Conservation (phyloP, 64 coral and sea anemone genomes). For the Orbicella faveolata region DNA sequence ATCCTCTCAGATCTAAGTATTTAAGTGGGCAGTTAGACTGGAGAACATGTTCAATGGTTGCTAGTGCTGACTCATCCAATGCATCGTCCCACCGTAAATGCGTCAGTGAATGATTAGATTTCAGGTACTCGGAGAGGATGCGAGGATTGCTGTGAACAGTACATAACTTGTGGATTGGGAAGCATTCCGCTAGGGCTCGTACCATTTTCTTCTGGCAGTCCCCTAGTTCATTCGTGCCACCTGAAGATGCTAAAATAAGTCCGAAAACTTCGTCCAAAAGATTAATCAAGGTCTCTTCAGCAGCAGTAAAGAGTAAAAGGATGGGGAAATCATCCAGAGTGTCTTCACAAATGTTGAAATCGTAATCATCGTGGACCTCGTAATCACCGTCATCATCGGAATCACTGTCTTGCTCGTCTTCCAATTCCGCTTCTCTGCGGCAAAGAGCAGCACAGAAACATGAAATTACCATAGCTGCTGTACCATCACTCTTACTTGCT, state of each 20-base stretch:
- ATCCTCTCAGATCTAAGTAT: not conserved
- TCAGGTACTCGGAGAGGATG: not conserved
- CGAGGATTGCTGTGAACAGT: too few species aligned
- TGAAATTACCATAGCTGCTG: not conserved
- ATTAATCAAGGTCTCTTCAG: not conserved
- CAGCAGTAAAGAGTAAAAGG: not conserved
- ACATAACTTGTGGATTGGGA: not conserved
- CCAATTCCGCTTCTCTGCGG: too few species aligned
- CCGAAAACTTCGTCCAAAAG: not conserved
- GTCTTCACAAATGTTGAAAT: not conserved
- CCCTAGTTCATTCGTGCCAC: not conserved
- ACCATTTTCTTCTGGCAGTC: constrained; percentile 21
- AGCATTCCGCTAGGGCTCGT: not conserved
- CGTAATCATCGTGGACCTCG: not conserved
- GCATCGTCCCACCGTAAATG: not conserved
- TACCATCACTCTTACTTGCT: not conserved
- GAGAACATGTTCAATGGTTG: not conserved
- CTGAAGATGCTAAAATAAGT: not conserved
- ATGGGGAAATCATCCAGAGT: not conserved
- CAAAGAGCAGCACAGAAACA: not conserved
- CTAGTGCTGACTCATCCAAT: not conserved
- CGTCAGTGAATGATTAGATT: not conserved
- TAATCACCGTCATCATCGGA: not conserved
- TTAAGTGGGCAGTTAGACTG: not conserved
- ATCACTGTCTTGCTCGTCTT: not conserved